Conservation (phyloP, 1,140 invertebrate genomes). For the Drosophila kikkawai region DNA sequence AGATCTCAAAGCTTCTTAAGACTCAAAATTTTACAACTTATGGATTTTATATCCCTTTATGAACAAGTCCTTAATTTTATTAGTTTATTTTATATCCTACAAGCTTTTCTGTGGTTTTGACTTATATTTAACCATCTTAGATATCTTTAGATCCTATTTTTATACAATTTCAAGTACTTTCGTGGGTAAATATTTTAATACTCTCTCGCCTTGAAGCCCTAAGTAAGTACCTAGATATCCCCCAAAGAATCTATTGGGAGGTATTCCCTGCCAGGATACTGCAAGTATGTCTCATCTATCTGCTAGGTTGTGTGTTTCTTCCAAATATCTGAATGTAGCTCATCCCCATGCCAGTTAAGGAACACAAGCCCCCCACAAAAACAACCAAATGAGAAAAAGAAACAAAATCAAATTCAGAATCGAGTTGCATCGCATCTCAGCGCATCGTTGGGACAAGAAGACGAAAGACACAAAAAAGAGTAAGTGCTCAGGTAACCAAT, state of each 20-base stretch:
- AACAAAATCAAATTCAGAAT: conserved; percentile 1
- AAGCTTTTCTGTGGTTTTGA: too few species aligned
- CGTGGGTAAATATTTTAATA: too few species aligned
- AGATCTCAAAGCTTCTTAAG: too few species aligned
- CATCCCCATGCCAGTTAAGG: not conserved
- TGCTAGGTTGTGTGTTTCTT: too few species aligned
- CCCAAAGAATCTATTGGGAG: not conserved
- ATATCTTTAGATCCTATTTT: too few species aligned
- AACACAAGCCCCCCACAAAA: not conserved
- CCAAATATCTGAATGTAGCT: not conserved
- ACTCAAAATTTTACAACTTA: too few species aligned
- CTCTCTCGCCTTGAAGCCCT: too few species aligned
- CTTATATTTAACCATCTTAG: too few species aligned
- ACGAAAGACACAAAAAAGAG: conserved; percentile 12
- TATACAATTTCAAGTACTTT: too few species aligned
- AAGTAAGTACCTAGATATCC: not conserved
- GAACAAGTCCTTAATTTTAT: too few species aligned
- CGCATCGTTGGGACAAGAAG: conserved; percentile 23
- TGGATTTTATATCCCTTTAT: too few species aligned
- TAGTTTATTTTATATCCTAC: too few species aligned
- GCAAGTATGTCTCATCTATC: not conserved
- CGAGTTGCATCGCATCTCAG: conserved; percentile 1
- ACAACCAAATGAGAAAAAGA: not conserved
- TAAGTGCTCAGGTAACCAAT: conserved; percentile 70
- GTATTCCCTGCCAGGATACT: not conserved